Evolutionary conservation across 2,797 vertebrate species (phyloP), one percentile per base, ranked within the genome.

Genomic region (Myotis planiceps): DNA sequence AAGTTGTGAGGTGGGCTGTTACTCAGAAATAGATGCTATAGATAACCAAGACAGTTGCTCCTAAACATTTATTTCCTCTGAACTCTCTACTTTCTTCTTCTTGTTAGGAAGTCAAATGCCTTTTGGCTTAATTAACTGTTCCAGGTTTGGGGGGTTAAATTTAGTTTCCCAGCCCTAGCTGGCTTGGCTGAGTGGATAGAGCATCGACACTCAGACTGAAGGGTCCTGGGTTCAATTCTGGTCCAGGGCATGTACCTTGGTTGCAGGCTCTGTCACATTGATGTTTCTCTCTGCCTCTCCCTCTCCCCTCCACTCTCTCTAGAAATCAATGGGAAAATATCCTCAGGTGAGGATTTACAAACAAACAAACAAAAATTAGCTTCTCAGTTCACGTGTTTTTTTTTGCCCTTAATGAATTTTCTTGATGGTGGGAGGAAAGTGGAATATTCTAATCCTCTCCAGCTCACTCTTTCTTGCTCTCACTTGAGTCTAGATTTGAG

Each of bases 31-130:
- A 47, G 6, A 71, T 66, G 37, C 32, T 34, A 9, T 12, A 82
- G n/a, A 39, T 47, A 71, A 68, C 16, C 29, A 58, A 90, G 9
- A 72, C 3, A 19, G n/a, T 80, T 47, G 25, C 0, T 92, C 32
- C 63, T 90, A 29, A 82, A 88, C 42, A 51, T 66, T 29, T 66
- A 29, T 96, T 91, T 81, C 6, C 32, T 86, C 37, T 88, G 18
- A 71, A 81, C 4, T 39, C 3, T 92, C 29, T 23, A 51, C 23
- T 85, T 83, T 51, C 29, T 79, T 51, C 29, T 79, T 9, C 9
- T 75, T 13, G 21, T 84, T 75, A 45, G 9, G 32, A 63, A 89
- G 23, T 75, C 18, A 83, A 51, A 39, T 93, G 14, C 9, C 53
- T 53, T 0, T 78, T 72, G 21, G 27, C 58, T 18, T 9, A 68